Percentiles rank a stretch among this genome's conserved stretches.
Conservation (phyloP, 2,797 vertebrate species). For the Myotis planiceps region DNA sequence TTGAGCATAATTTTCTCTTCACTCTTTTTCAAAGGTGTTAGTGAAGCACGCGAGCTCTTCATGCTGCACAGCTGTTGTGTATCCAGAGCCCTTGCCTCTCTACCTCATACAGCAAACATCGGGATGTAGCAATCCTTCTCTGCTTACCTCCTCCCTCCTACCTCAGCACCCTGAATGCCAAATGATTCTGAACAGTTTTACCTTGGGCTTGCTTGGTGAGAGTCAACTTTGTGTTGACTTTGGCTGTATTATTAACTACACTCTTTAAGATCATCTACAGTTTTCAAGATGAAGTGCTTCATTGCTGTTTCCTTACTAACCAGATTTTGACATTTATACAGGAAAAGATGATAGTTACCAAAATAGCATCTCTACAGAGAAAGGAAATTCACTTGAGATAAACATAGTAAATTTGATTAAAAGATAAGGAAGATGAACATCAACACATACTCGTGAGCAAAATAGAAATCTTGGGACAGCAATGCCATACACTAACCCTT, state of each 20-base stretch:
- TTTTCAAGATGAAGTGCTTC: constrained; percentile 9
- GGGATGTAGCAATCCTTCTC: no score
- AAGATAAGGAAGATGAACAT: not conserved
- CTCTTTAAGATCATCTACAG: not conserved
- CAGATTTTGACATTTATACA: not conserved
- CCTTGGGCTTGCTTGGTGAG: not conserved
- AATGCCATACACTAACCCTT: no score
- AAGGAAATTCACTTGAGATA: not conserved
- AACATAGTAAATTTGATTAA: not conserved
- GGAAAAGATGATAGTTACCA: not conserved
- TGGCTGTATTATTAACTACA: not conserved
- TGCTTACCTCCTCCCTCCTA: not conserved
- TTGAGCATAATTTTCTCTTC: not conserved
- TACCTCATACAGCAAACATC: not conserved
- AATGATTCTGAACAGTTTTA: not conserved
- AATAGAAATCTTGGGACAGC: not conserved
- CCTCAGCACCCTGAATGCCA: not conserved
- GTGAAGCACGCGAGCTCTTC: not conserved
- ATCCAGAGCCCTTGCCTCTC: not conserved
- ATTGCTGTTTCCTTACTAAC: not conserved
- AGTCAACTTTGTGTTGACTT: not conserved
- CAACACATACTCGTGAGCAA: not conserved
- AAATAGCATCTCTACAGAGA: constrained; percentile 22
- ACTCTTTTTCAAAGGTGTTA: not conserved
- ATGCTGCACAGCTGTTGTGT: not conserved